phyloP scores from a whole-genome alignment of 1,140 invertebrate genomes.

The Meloidogyne chitwoodi region DNA sequence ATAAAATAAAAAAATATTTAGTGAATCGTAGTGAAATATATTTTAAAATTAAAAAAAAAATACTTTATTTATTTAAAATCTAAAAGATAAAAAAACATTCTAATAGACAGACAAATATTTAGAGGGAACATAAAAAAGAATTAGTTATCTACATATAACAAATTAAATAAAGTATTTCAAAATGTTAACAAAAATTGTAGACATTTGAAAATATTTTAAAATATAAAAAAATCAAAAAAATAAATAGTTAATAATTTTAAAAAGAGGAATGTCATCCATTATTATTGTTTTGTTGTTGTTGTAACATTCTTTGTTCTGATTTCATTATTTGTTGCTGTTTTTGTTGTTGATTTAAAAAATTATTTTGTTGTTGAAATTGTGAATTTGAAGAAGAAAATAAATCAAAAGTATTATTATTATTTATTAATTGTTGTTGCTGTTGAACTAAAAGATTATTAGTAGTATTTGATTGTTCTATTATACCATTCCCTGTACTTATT shows the following conservation, averaged over 20 bases:
- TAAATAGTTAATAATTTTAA: neutral
- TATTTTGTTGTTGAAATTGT: neutral
- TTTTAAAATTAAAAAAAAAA: no score
- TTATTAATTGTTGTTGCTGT: neutral
- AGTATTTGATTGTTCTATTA: neutral
- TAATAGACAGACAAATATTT: no score
- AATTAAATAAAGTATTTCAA: no score
- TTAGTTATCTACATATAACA: no score
- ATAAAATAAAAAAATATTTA: no score
- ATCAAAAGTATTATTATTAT: neutral
- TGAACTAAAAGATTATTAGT: neutral
- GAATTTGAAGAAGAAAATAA: neutral
- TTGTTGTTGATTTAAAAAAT: neutral
- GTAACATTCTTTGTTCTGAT: neutral
- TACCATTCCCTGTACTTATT: neutral
- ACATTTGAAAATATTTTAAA: no score
- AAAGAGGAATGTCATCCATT: neutral
- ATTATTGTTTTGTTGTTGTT: neutral
- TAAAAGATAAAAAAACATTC: no score
- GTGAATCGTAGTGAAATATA: no score
- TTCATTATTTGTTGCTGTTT: neutral
- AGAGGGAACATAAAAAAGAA: no score
- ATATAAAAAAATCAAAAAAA: no score
- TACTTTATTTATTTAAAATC: no score
- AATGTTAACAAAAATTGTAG: no score